These are phyloP conservation scores for Nowickia ferox DNA, from an alignment of 2,888 invertebrate genomes.

Conservation along the genomic window DNA sequence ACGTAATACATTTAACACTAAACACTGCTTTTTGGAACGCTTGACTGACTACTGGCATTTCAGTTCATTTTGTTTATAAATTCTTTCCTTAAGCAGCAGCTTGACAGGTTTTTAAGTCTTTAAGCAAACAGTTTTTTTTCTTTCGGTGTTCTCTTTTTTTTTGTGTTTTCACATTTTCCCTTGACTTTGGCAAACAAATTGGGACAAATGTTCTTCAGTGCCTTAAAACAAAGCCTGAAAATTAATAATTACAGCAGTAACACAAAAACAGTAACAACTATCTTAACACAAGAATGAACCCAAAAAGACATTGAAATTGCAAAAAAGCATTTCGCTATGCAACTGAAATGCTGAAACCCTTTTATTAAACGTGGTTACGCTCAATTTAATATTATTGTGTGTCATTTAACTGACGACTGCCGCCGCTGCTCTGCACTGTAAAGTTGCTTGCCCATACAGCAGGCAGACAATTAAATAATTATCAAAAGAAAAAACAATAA, in stretches of 20 bases:
- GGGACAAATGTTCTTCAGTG: slow-evolving; percentile 68
- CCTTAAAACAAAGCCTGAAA: slow-evolving; percentile 68
- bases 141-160: neutral
- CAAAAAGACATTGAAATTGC: neutral
- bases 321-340: slow-evolving; percentile 3
- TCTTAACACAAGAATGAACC: slow-evolving; percentile 15
- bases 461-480: slow-evolving; percentile 21
- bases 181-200: slow-evolving; percentile 63
- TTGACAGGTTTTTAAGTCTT: slow-evolving; percentile 65
- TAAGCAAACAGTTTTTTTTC: slow-evolving; percentile 52
- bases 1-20: slow-evolving; percentile 68
- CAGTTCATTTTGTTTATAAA: slow-evolving; percentile 47
- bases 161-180: slow-evolving; percentile 39
- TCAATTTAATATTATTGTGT: slow-evolving; percentile 81
- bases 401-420: slow-evolving; percentile 72
- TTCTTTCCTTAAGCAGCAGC: slow-evolving; percentile 49
- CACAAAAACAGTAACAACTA: slow-evolving; percentile 34
- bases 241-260: slow-evolving; percentile 58
- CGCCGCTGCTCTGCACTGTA: neutral
- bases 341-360: slow-evolving; percentile 67
- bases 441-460: slow-evolving; percentile 12
- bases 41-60: slow-evolving; percentile 66
- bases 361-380: slow-evolving; percentile 76
- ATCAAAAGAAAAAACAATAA: slow-evolving; percentile 55
- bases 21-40: slow-evolving; percentile 65